Percentiles rank a stretch among this genome's conserved stretches.
These are phyloP conservation scores for Apistogramma diplotaenia DNA, from an alignment of 2,113 vertebrate genomes.

Conservation along the genomic window DNA sequence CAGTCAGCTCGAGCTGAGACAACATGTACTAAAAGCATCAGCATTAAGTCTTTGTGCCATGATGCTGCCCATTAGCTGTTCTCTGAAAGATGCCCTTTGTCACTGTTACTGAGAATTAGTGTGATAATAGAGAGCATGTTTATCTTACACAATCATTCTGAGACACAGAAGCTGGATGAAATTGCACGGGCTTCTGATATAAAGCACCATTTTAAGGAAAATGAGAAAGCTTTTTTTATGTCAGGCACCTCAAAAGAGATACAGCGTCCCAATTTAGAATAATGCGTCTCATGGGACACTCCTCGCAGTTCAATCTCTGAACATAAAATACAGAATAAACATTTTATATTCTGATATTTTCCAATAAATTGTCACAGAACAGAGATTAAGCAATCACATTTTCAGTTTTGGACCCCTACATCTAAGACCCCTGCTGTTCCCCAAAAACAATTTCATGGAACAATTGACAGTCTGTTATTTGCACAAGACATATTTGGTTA, in stretches of 20 bases:
- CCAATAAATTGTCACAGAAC: not conserved
- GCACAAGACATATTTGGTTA: not conserved
- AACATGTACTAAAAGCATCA: slow-evolving; percentile 52
- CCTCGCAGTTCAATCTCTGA: not conserved
- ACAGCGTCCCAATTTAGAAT: not conserved
- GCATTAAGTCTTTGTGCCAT: slow-evolving; percentile 8
- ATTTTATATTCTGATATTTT: not conserved
- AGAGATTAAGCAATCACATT: not conserved
- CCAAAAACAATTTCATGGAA: not conserved
- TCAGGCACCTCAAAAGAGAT: not conserved
- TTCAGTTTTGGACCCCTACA: not conserved
- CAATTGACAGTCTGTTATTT: not conserved
- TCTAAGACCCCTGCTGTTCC: not conserved
- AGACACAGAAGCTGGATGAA: not conserved
- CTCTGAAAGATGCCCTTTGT: slow-evolving; percentile 53
- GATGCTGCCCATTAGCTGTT: slow-evolving; percentile 45
- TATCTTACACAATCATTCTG: slow-evolving; percentile 11
- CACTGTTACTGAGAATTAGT: slow-evolving; percentile 29
- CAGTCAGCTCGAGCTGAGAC: slow-evolving; percentile 5
- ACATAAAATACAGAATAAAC: not conserved
- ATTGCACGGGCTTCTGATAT: not conserved
- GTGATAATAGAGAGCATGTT: slow-evolving; percentile 10
- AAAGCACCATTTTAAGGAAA: not conserved
- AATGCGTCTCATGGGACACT: not conserved
- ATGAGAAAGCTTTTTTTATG: not conserved